Base-by-base conservation (phyloP, 2,888 invertebrate genomes). In the Rhodophaea formosa region DNA sequence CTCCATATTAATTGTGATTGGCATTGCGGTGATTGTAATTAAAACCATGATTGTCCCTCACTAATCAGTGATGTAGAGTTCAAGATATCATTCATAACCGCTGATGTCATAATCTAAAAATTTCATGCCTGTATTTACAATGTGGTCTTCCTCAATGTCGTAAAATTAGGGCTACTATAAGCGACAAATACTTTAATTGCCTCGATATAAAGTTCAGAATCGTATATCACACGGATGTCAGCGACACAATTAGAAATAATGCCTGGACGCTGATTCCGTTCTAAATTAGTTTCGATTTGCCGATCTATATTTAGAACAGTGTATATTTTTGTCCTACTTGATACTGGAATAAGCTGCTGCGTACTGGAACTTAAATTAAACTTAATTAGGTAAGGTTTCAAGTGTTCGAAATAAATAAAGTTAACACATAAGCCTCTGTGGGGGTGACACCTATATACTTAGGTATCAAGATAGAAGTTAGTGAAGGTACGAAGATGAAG, bases 211-310 rank as follows among this genome's bases (percentile, higher is more conserved):
- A 56, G 46, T 23, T 39, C 39, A 47, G 10, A 56, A 39, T 17
- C 10, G 17, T 46, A 53, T 42, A 32, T 16, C 23, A 49, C 59
- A 44, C 57, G 57, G 52, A 44, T 14, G 32, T 57, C 49, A 62
- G 16, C 58, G 52, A 42, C 32, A 47, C 46, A 53, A 49, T 53
- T 43, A 46, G 35, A 23, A 39, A 53, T 42, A 56, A 59, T 52
- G 56, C 39, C 23, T 15, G 15, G 17, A 44, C 30, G 56, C 52
- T 53, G 59, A 59, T 54, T 59, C 47, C 47, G 56, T 46, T 60
- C 57, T 65, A 59, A 61, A 62, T 63, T 62, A 62, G 45, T 59
- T 60, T 62, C 61, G 60, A 64, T 60, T 62, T 59, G 16, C 54
- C 42, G 60, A 46, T 57, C 62, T 60, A 62, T 60, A 62, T 62